phyloP scores from a whole-genome alignment of 2,797 vertebrate genomes.

The Argentina silus region DNA sequence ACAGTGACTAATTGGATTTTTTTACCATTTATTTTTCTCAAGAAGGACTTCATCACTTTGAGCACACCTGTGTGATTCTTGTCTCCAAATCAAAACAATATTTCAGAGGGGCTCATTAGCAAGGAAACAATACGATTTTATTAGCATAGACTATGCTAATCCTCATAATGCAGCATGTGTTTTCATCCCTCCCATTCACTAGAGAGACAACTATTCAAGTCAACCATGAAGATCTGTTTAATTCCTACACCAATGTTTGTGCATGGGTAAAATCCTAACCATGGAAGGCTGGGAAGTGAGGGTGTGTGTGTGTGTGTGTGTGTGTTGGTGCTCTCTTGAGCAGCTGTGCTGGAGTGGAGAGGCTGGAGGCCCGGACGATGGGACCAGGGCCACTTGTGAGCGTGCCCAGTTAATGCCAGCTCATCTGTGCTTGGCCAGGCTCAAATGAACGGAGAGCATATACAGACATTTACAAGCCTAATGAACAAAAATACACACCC shows the following conservation, averaged over 20 bases:
- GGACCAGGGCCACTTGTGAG: not conserved
- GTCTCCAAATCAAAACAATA: slow-evolving; percentile 8
- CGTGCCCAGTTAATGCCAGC: not conserved
- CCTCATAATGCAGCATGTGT: slow-evolving; percentile 33
- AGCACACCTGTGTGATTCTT: slow-evolving; percentile 25
- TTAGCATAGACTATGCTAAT: slow-evolving; percentile 54
- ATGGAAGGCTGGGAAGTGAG: slow-evolving; percentile 10
- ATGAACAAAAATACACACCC: not conserved
- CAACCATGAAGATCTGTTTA: slow-evolving; percentile 31
- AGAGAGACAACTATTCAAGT: slow-evolving; percentile 16
- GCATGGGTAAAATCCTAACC: slow-evolving; percentile 26
- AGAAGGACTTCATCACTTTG: slow-evolving; percentile 19
- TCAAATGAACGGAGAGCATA: slow-evolving; percentile 4
- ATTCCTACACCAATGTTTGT: slow-evolving; percentile 23
- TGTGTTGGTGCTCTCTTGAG: not conserved
- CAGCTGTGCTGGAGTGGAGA: not conserved
- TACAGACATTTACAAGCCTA: slow-evolving; percentile 11
- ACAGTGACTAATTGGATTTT: not conserved
- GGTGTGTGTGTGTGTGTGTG: not conserved
- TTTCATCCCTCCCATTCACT: slow-evolving; percentile 39
- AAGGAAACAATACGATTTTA: slow-evolving; percentile 40
- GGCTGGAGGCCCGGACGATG: not conserved
- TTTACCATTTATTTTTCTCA: not conserved
- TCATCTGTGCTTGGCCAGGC: not conserved
- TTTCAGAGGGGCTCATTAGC: slow-evolving; percentile 54